Evolutionary conservation across 1,140 invertebrate species (phyloP), one percentile per base, ranked within the genome.

Genomic region (Chelonus insularis): DNA sequence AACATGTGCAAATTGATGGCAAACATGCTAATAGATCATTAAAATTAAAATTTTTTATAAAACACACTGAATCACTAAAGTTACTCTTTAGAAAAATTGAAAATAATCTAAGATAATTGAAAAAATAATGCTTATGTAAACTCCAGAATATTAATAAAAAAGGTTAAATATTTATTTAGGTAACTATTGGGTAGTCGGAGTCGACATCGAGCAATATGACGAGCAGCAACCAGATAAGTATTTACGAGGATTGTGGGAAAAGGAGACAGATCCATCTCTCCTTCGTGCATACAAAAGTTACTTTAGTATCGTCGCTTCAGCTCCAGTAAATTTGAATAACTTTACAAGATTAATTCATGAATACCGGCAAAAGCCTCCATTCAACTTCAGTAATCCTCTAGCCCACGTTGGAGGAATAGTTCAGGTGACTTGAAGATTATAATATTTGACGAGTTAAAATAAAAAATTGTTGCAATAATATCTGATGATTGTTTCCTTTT

Each of bases 151-250:
- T 20, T 32, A 9, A 41, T 16, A 51, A 6, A 51, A 32, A 60
- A 7, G 51, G 21, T 45, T 39, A 7, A 43, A 41, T 32, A 41
- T 57, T 41, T 50, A 12, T 9, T 36, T 79, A 89, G 92, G 93
- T 0, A 90, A 96, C 74, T 96, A 97, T 75, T 91, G 91, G 67
- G 91, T 95, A 2, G 88, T 97, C 16, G 95, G 94, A 9, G 89
- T 98, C 3, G 93, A 96, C 70, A 88, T 93, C 1, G 91, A 94
- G 71, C 90, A 93, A 66, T 95, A 94, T 77, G 90, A 94, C 66
- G 77, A 85, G 2, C 83, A 87, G 2, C 84, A 88, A 52, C 92
- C 93, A 0, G 82, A 85, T 25, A 89, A 88, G 57, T 95, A 92
- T 81, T 84, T 95, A 0, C 82, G 86, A 6, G 91, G 90, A 1